Evolutionary conservation across 1,140 invertebrate genomes (phyloP).

Genomic region (Eupristina koningsbergeri): DNA sequence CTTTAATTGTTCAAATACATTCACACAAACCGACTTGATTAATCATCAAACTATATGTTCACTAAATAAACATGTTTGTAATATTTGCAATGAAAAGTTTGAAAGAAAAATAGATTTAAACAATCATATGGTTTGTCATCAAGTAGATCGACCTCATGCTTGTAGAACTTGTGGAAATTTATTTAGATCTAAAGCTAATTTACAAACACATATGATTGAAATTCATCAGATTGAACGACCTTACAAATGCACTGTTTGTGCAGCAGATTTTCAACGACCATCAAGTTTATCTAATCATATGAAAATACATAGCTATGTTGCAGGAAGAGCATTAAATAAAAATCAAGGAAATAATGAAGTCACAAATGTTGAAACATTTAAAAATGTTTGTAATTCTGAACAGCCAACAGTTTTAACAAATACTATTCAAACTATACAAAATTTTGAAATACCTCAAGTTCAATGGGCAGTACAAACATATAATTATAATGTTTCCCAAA

Average conservation of each 20-base stretch:
- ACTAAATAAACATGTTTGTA: conserved; percentile 61
- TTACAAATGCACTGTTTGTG: conserved; percentile 70
- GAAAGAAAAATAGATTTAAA: conserved; percentile 67
- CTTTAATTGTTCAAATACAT: conserved; percentile 54
- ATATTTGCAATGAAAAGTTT: conserved; percentile 66
- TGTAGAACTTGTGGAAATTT: conserved; percentile 69
- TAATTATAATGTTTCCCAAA: conserved; percentile 61
- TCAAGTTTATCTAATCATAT: conserved; percentile 74
- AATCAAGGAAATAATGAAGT: conserved; percentile 51
- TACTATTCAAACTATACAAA: conserved; percentile 57
- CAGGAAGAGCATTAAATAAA: conserved; percentile 68
- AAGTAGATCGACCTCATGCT: conserved; percentile 67
- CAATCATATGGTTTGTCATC: conserved; percentile 71
- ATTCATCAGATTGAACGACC: conserved; percentile 62
- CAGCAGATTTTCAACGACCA: conserved; percentile 70
- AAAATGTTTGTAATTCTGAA: conserved; percentile 58
- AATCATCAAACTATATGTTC: conserved; percentile 60
- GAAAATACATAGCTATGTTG: conserved; percentile 72
- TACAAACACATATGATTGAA: conserved; percentile 65
- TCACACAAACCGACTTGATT: conserved; percentile 55
- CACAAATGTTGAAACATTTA: conserved; percentile 50
- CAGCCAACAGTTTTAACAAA: conserved; percentile 48
- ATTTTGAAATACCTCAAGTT: conserved; percentile 61
- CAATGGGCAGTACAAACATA: conserved; percentile 67
- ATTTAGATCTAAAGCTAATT: conserved; percentile 65